These are phyloP conservation scores for Mesocricetus auratus DNA, from an alignment of 2,113 vertebrate genomes.

Conservation along the genomic window DNA sequence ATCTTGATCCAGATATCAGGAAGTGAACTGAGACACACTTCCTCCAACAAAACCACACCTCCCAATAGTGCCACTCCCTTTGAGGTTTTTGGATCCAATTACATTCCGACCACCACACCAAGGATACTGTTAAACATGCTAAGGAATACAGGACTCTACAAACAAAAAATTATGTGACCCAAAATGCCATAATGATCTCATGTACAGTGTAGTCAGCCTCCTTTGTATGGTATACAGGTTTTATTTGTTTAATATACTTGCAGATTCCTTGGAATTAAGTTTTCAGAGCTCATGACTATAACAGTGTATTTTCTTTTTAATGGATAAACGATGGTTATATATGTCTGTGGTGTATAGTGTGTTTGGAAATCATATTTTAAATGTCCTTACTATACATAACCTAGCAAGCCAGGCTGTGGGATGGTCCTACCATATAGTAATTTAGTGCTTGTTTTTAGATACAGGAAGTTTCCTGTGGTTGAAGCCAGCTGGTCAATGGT, in stretches of 20 bases:
- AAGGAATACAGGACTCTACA: not conserved
- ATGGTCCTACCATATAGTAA: not conserved
- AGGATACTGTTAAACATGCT: not conserved
- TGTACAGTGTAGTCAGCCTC: not conserved
- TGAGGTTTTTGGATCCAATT: not conserved
- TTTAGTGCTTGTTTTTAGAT: slow-evolving; percentile 87
- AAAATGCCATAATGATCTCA: not conserved
- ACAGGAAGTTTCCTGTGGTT: slow-evolving; percentile 95
- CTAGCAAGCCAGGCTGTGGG: not conserved
- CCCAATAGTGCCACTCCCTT: not conserved
- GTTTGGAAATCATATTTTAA: slow-evolving; percentile 28
- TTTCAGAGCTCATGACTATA: not conserved
- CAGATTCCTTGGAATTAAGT: slow-evolving; percentile 23
- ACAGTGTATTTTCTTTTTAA: not conserved
- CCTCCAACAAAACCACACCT: not conserved
- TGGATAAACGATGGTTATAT: not conserved
- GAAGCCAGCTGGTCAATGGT: slow-evolving; percentile 93
- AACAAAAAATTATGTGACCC: not conserved
- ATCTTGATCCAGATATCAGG: not conserved
- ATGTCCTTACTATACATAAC: not conserved
- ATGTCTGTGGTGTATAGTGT: not conserved
- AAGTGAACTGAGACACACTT: not conserved
- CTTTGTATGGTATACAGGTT: not conserved
- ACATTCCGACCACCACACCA: not conserved
- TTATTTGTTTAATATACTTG: not conserved